Conservation (phyloP, 2,797 vertebrate species). For the Choloepus didactylus region DNA sequence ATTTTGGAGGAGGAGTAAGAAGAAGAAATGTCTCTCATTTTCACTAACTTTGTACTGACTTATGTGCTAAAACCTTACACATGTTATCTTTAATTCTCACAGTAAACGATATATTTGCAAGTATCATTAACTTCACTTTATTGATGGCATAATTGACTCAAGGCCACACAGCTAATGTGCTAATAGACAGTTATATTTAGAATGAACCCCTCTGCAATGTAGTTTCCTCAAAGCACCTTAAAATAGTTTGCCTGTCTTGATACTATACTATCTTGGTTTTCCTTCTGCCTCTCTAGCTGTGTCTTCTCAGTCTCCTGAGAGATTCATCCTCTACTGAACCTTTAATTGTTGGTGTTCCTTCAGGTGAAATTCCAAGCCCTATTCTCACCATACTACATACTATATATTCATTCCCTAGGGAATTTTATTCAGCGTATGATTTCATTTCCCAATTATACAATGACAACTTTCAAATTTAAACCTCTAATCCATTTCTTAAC, state of each 20-base stretch:
- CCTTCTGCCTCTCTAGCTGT: background rate
- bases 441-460: background rate
- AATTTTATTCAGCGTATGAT: background rate
- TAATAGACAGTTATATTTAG: background rate
- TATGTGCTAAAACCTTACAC: background rate
- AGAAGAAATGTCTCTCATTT: slow-evolving; percentile 6
- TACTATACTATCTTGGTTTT: background rate
- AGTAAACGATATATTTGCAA: background rate
- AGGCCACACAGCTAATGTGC: background rate
- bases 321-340: background rate
- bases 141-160: background rate
- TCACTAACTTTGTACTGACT: background rate
- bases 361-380: background rate
- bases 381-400: background rate
- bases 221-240: background rate
- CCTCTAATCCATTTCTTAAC: background rate
- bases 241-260: background rate
- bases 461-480: background rate
- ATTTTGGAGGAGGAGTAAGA: background rate
- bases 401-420: background rate
- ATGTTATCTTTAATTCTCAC: background rate
- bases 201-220: background rate
- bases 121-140: background rate
- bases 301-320: background rate
- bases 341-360: background rate